phyloP scores from a whole-genome alignment of 2,113 vertebrate genomes.

The Oophaga pumilio region DNA sequence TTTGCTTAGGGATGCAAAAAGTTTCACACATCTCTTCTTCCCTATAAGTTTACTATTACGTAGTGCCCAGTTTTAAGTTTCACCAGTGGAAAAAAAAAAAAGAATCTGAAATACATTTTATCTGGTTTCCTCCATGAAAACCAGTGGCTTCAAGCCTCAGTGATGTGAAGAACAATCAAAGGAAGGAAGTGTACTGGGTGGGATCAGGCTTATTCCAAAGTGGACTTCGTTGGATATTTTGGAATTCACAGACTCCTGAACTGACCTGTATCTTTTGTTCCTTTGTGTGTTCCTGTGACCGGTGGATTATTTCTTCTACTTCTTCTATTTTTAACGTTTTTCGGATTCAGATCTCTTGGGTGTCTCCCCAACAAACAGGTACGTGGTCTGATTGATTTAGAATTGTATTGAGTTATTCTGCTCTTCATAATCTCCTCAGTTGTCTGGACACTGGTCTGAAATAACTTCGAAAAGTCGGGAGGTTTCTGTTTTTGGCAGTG shows the following conservation, averaged over 20 bases:
- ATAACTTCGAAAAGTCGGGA: neutral
- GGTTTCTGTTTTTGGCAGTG: neutral
- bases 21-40: constrained; percentile 8
- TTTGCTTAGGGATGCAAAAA: neutral
- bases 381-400: constrained; percentile 48
- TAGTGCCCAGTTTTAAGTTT: neutral
- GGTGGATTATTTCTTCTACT: constrained; percentile 24
- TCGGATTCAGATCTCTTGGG: neutral
- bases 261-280: neutral
- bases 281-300: constrained; percentile 48
- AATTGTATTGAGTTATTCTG: neutral
- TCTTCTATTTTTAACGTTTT: neutral
- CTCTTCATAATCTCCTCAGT: neutral
- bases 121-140: constrained; percentile 77
- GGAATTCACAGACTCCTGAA: constrained; percentile 67
- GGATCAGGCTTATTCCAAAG: constrained; percentile 76
- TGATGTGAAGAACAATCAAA: constrained; percentile 80
- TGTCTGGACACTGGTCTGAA: neutral
- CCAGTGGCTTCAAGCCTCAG: constrained; percentile 63
- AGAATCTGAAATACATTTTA: constrained; percentile 63
- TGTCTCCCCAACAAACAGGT: constrained; percentile 56
- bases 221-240: constrained; percentile 66
- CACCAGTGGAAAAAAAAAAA: constrained; percentile 22
- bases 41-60: neutral
- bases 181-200: constrained; percentile 75